Percentiles rank a stretch among this genome's conserved stretches.
phyloP scores from a whole-genome alignment of 64 coral and sea anemone genomes.

The Porites australiensis region DNA sequence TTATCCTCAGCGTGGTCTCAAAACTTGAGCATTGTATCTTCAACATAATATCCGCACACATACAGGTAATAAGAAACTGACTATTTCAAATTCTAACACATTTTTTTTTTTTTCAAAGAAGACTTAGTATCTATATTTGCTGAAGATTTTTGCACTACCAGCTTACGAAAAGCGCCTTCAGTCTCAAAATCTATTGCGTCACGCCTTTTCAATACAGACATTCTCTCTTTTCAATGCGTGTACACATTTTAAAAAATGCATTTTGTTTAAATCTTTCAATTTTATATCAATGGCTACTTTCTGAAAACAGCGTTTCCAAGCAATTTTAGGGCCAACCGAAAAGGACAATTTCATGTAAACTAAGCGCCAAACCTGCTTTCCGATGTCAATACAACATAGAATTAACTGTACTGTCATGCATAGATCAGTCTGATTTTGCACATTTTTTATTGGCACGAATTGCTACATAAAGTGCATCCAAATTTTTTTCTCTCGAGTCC shows the following conservation, averaged over 20 bases:
- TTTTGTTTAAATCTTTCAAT: constrained; percentile 76
- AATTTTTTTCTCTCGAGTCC: too few relatives aligned
- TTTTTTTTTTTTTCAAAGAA: neutral
- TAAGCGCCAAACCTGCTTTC: neutral
- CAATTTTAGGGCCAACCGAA: constrained; percentile 26
- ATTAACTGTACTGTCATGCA: neutral
- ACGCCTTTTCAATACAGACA: constrained; percentile 74
- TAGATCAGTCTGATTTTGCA: neutral
- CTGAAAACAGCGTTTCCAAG: constrained; percentile 76
- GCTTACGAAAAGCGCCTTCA: constrained; percentile 32
- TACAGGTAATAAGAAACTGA: constrained; percentile 50
- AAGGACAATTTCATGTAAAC: constrained; percentile 1
- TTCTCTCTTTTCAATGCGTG: constrained; percentile 67
- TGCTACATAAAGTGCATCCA: too few relatives aligned
- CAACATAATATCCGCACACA: constrained; percentile 72
- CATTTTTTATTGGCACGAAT: too few relatives aligned
- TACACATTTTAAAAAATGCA: constrained; percentile 65
- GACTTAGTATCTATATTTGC: neutral
- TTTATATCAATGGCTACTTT: constrained; percentile 63
- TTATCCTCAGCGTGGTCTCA: constrained; percentile 81
- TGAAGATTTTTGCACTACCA: constrained; percentile 3
- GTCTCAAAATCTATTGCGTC: constrained; percentile 17
- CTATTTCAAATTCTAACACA: constrained; percentile 39
- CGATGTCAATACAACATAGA: neutral
- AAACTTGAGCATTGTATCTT: constrained; percentile 58